Conservation (phyloP, 1,140 invertebrate species). For the Formica exsecta region DNA sequence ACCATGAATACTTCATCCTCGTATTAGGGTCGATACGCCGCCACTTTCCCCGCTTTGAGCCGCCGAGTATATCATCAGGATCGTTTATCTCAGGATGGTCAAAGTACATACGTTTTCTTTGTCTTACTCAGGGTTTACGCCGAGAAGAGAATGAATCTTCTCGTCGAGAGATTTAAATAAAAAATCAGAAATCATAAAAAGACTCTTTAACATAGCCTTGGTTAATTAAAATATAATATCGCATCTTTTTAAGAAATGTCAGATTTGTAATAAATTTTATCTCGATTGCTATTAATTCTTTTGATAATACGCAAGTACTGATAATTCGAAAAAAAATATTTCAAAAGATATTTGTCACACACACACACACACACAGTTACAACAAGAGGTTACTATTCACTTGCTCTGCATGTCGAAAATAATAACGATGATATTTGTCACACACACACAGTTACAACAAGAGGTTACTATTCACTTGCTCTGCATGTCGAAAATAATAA, state of each 20-base stretch:
- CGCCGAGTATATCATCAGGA: conserved; percentile 34
- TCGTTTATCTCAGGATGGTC: conserved; percentile 44
- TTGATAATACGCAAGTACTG: not conserved
- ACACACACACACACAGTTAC: not conserved
- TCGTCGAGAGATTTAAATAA: not conserved
- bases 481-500: conserved; percentile 29
- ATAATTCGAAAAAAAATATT: not conserved
- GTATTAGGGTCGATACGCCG: conserved; percentile 31
- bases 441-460: not conserved
- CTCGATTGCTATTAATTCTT: not conserved
- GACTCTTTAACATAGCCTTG: not conserved
- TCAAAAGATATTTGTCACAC: not conserved
- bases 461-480: not conserved
- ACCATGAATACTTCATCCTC: conserved; percentile 64
- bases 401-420: not conserved
- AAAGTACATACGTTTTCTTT: conserved; percentile 42
- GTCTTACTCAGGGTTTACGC: conserved; percentile 12
- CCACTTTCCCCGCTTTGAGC: conserved; percentile 23
- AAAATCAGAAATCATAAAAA: not conserved
- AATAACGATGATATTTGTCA: conserved; percentile 15
- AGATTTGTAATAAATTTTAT: not conserved
- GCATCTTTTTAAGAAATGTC: not conserved
- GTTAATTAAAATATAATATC: not conserved
- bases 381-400: not conserved
- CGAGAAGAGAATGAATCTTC: not conserved